Evolutionary conservation across 2,113 vertebrate species (phyloP).

Genomic region (Scomber colias): DNA sequence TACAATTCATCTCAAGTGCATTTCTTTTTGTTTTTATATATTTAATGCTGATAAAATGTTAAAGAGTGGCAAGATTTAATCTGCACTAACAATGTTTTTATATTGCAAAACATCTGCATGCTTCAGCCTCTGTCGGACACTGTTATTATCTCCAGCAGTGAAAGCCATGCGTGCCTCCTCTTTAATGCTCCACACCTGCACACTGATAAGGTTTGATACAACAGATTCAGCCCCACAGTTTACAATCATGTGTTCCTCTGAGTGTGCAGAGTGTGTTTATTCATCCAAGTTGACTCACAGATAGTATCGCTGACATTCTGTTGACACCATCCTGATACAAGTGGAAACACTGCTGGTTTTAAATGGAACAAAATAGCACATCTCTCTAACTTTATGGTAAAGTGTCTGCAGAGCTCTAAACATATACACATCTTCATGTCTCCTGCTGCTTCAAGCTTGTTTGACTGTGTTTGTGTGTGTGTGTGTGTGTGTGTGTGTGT

Average conservation of each 20-base stretch:
- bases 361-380: constrained; percentile 42
- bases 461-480: not conserved
- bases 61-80: not conserved
- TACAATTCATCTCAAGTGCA: too few relatives aligned
- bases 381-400: constrained; percentile 15
- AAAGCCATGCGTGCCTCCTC: not conserved
- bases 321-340: constrained; percentile 37
- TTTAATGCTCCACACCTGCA: not conserved
- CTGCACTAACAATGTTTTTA: not conserved
- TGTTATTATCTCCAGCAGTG: not conserved
- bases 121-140: not conserved
- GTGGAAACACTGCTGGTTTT: constrained; percentile 39
- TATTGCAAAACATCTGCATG: not conserved
- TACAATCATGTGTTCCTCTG: constrained; percentile 30
- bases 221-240: constrained; percentile 1
- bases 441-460: constrained; percentile 6
- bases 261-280: constrained; percentile 24
- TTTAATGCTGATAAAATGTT: too few relatives aligned
- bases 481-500: constrained; percentile 2
- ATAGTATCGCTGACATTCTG: constrained; percentile 35
- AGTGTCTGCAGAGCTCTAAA: constrained; percentile 24
- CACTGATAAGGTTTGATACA: not conserved
- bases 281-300: constrained; percentile 28
- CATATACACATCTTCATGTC: constrained; percentile 2
- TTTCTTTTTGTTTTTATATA: too few relatives aligned